These are phyloP conservation scores for Lathronympha strigana DNA, from an alignment of 2,888 invertebrate species.

Conservation along the genomic window DNA sequence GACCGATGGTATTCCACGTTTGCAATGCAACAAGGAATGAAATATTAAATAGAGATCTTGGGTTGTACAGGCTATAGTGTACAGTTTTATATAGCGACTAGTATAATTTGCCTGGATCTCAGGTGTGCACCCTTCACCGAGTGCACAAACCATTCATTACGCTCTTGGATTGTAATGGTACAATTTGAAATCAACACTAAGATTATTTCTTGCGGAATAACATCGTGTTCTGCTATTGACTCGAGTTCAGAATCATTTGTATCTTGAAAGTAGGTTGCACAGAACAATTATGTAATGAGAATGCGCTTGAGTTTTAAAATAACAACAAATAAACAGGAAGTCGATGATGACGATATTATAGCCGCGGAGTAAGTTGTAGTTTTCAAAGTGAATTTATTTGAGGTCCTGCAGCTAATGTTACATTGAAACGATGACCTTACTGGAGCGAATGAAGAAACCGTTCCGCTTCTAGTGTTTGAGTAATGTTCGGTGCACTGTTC, in stretches of 20 bases:
- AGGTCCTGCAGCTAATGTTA: slow-evolving; percentile 2
- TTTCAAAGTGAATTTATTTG: slow-evolving; percentile 6
- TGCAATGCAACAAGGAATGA: neutral
- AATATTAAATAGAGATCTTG: slow-evolving; percentile 1
- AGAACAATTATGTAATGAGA: slow-evolving; percentile 36
- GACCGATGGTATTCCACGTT: neutral
- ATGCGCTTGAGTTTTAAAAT: slow-evolving; percentile 6
- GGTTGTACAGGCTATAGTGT: neutral
- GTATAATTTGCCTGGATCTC: slow-evolving; percentile 35
- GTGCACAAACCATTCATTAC: slow-evolving; percentile 47
- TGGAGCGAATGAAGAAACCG: slow-evolving; percentile 25
- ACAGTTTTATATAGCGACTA: slow-evolving; percentile 19
- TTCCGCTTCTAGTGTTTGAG: slow-evolving; percentile 33
- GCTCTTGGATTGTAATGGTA: slow-evolving; percentile 44
- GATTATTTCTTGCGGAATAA: slow-evolving; percentile 45
- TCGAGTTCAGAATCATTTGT: slow-evolving; percentile 39
- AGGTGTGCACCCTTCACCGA: slow-evolving; percentile 46
- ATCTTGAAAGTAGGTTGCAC: slow-evolving; percentile 36
- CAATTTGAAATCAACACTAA: slow-evolving; percentile 46
- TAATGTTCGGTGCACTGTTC: slow-evolving; percentile 34
- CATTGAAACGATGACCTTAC: slow-evolving; percentile 25
- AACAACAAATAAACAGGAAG: neutral
- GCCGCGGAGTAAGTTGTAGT: neutral
- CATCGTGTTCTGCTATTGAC: slow-evolving; percentile 39
- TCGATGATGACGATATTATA: neutral